phyloP scores from a whole-genome alignment of 2,797 vertebrate species.

The Garrulus glandarius region DNA sequence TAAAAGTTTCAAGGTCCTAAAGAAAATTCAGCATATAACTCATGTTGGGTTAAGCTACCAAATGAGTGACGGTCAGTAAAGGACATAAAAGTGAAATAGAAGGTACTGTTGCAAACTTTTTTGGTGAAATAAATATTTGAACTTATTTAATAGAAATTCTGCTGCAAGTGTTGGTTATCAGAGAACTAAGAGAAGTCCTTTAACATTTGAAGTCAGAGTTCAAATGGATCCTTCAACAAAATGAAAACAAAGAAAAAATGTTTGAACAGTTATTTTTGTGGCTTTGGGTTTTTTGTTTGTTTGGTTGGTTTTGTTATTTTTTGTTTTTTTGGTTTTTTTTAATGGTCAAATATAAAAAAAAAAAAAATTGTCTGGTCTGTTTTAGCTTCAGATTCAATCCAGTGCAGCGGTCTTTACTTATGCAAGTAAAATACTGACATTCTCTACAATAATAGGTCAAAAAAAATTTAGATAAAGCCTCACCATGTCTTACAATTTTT shows the following conservation, averaged over 20 bases:
- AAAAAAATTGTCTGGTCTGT: accelerated
- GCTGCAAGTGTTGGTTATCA: background rate
- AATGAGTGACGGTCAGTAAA: background rate
- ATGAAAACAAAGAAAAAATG: background rate
- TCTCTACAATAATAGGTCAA: background rate
- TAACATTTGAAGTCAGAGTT: background rate
- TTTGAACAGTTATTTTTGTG: background rate
- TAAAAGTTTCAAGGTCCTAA: background rate
- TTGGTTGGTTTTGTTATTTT: too few relatives aligned
- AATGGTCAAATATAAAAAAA: background rate
- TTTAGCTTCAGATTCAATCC: background rate
- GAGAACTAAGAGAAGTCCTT: background rate
- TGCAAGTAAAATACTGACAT: background rate
- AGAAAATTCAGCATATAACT: background rate
- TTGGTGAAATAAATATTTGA: background rate
- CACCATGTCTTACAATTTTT: background rate
- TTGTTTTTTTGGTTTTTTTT: background rate
- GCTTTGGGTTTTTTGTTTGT: background rate
- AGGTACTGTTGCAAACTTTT: background rate
- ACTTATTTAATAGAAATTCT: background rate
- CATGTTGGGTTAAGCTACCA: background rate
- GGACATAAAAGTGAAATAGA: background rate
- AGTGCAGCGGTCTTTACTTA: background rate
- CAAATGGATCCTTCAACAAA: background rate
- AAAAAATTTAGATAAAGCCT: background rate